Evolutionary conservation across 2,113 vertebrate species (phyloP).

Genomic region (Mystacornis crossleyi): DNA sequence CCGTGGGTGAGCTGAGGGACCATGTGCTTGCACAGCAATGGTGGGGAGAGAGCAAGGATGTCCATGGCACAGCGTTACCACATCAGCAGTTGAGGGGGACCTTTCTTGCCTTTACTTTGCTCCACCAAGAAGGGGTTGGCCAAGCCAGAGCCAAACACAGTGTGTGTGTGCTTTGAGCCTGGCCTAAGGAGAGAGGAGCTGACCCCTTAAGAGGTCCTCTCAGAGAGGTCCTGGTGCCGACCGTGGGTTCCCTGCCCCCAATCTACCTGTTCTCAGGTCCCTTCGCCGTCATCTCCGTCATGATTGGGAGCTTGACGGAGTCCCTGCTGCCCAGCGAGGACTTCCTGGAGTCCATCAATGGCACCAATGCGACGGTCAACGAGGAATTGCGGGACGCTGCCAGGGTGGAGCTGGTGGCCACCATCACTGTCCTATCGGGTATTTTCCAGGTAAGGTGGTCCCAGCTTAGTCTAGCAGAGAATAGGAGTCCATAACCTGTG

Average conservation of each 20-base stretch:
- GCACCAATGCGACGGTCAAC: conserved; percentile 51
- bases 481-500: rapidly evolving
- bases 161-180: background rate
- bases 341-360: conserved; percentile 65
- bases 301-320: conserved; percentile 90
- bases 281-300: conserved; percentile 93
- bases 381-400: conserved; percentile 26
- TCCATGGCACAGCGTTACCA: background rate
- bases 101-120: background rate
- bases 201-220: background rate
- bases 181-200: background rate
- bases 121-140: background rate
- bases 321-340: conserved; percentile 79
- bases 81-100: rapidly evolving
- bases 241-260: background rate
- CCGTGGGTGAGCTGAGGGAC: conserved; percentile 81
- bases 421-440: conserved; percentile 85
- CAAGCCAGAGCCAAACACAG: background rate
- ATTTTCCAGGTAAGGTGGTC: conserved; percentile 85
- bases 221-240: background rate
- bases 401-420: conserved; percentile 83
- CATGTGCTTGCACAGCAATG: rapidly evolving
- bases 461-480: background rate
- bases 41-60: background rate
- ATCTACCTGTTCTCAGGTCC: conserved; percentile 77